Evolutionary conservation across 2,888 invertebrate genomes (phyloP).

Genomic region (Morpho achilles): DNA sequence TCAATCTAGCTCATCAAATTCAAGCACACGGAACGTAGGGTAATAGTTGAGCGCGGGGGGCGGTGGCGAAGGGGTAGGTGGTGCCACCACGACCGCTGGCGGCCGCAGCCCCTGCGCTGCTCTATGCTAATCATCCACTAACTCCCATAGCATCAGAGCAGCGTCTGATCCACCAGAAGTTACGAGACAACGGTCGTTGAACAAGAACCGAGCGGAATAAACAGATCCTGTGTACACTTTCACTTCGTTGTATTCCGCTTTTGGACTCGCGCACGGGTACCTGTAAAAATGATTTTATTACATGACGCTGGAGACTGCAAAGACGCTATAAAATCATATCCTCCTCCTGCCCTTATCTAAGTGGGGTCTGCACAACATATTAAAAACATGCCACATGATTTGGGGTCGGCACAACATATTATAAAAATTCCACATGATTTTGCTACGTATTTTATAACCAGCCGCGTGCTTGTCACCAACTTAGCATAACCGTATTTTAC

Average conservation of each 20-base stretch:
- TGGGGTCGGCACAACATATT: too few species aligned
- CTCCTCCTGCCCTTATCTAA: too few species aligned
- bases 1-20: constrained; percentile 69
- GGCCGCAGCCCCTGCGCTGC: constrained; percentile 53
- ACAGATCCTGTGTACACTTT: constrained; percentile 93
- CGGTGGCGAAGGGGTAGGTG: constrained; percentile 65
- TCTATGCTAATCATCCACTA: constrained; percentile 86
- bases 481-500: too few species aligned
- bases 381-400: too few species aligned
- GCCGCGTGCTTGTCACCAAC: too few species aligned
- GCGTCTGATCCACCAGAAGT: constrained; percentile 94
- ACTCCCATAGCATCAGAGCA: constrained; percentile 94
- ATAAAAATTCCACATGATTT: too few species aligned
- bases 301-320: too few species aligned
- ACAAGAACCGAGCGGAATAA: constrained; percentile 89
- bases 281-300: constrained; percentile 51
- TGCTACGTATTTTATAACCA: too few species aligned
- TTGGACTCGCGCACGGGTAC: constrained; percentile 91
- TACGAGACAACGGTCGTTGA: constrained; percentile 91
- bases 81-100: constrained; percentile 59
- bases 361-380: too few species aligned
- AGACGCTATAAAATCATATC: too few species aligned
- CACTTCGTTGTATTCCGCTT: constrained; percentile 92
- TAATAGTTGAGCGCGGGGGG: constrained; percentile 43
- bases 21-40: constrained; percentile 58